These are phyloP conservation scores for Caenorhabditis macrosperma DNA, from an alignment of 2,888 invertebrate species.

Conservation along the genomic window DNA sequence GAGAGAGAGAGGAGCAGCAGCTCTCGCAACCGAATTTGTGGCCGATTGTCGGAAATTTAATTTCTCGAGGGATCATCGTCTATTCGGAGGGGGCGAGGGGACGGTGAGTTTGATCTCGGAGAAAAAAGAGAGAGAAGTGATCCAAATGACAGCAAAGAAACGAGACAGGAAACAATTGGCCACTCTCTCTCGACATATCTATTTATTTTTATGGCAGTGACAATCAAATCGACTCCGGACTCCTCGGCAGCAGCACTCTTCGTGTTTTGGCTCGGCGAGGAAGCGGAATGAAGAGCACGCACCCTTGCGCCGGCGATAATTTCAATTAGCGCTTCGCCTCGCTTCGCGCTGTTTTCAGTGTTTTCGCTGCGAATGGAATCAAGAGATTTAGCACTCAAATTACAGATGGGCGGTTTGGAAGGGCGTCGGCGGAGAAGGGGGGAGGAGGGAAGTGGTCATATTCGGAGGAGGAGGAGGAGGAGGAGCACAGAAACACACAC, in stretches of 20 bases:
- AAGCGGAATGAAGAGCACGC: background rate
- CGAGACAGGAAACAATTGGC: slow-evolving; percentile 10
- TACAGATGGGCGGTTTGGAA: slow-evolving; percentile 8
- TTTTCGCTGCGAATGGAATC: slow-evolving; percentile 4
- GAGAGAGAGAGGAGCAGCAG: too few relatives aligned
- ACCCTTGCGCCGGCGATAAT: background rate
- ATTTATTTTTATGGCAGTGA: slow-evolving; percentile 26
- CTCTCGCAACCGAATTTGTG: background rate
- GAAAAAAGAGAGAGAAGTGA: background rate
- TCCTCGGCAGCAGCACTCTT: too few relatives aligned
- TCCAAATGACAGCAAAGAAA: background rate
- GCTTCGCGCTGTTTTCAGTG: background rate
- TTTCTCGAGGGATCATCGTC: slow-evolving; percentile 7
- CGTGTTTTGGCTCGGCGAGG: slow-evolving; percentile 8
- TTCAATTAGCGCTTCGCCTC: slow-evolving; percentile 9
- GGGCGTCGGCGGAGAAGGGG: background rate
- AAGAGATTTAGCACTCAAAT: slow-evolving; percentile 25
- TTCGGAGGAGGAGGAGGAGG: background rate
- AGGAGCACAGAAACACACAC: slow-evolving; percentile 20
- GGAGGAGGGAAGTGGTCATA: background rate
- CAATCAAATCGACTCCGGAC: slow-evolving; percentile 19
- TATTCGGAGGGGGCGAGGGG: background rate
- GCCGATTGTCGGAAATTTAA: slow-evolving; percentile 15
- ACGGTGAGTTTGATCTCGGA: background rate
- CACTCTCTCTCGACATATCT: background rate